Conservation (phyloP, 2,113 vertebrate species). For the Spizaetus ornatus region DNA sequence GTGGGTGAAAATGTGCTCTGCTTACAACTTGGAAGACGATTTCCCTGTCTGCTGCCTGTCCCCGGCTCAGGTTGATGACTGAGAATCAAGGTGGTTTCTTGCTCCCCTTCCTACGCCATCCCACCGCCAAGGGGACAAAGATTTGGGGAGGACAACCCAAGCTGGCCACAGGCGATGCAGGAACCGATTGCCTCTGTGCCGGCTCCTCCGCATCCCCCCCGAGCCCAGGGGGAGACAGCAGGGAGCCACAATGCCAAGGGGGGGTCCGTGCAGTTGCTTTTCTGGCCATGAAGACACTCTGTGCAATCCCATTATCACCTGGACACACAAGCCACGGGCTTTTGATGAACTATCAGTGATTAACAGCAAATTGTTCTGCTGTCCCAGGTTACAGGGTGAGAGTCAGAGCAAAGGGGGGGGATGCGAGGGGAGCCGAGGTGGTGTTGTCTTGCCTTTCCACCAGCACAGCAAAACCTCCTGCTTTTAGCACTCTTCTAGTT, state of each 20-base stretch:
- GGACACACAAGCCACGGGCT: not conserved
- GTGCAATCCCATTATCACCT: not conserved
- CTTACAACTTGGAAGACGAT: not conserved
- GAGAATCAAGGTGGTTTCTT: not conserved
- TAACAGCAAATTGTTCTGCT: not conserved
- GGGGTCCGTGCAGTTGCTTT: not conserved
- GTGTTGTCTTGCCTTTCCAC: not conserved
- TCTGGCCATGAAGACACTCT: accelerated
- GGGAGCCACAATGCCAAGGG: not conserved
- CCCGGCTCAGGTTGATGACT: accelerated
- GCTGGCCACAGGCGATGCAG: not conserved
- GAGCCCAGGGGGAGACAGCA: accelerated
- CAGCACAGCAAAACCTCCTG: not conserved
- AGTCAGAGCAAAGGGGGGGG: not conserved
- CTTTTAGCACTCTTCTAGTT: not conserved
- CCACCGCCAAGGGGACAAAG: not conserved
- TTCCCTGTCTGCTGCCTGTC: not conserved
- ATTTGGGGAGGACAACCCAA: not conserved
- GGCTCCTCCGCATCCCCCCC: not conserved
- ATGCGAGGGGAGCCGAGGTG: accelerated
- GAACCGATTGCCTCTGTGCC: accelerated
- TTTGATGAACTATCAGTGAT: not conserved
- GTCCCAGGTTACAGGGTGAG: not conserved
- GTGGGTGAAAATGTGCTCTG: not conserved
- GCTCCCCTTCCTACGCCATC: not conserved